Evolutionary conservation across 2,797 vertebrate genomes (phyloP).

Genomic region (Danio choprae): DNA sequence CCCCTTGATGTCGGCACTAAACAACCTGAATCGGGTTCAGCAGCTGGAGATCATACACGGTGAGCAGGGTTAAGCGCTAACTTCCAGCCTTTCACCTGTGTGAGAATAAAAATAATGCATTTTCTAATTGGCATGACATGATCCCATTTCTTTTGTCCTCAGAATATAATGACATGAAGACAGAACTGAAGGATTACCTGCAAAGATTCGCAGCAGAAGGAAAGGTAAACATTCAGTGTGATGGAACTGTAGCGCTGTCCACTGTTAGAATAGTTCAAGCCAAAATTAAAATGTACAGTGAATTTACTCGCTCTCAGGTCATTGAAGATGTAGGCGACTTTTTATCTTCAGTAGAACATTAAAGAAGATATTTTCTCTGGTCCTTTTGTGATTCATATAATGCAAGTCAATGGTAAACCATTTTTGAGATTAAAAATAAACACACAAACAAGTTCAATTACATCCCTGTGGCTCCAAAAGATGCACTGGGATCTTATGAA

Average conservation of each 20-base stretch:
- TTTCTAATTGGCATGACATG: neutral
- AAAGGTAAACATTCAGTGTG: slow-evolving; percentile 79
- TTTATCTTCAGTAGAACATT: too few relatives aligned
- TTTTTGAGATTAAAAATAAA: too few relatives aligned
- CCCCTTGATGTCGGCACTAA: slow-evolving; percentile 93
- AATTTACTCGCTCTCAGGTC: too few relatives aligned
- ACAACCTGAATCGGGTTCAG: slow-evolving; percentile 90
- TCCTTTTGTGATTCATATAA: too few relatives aligned
- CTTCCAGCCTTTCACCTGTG: slow-evolving; percentile 27
- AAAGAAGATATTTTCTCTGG: too few relatives aligned
- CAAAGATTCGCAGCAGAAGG: slow-evolving; percentile 94
- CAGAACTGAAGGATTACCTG: slow-evolving; percentile 94
- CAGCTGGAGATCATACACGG: slow-evolving; percentile 96
- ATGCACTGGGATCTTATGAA: too few relatives aligned
- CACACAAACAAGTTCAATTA: too few relatives aligned
- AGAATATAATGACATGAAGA: slow-evolving; percentile 98
- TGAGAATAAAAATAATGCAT: neutral
- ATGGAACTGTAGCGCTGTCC: neutral
- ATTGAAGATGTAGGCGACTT: too few relatives aligned
- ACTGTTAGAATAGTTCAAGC: neutral
- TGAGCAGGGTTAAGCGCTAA: slow-evolving; percentile 58
- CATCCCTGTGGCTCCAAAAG: too few relatives aligned
- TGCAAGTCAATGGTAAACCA: too few relatives aligned
- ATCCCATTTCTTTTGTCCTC: slow-evolving; percentile 20
- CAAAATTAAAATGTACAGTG: too few relatives aligned